Evolutionary conservation across 2,113 vertebrate genomes (phyloP), one percentile per base, ranked within the genome.

Genomic region (Geococcyx californianus): DNA sequence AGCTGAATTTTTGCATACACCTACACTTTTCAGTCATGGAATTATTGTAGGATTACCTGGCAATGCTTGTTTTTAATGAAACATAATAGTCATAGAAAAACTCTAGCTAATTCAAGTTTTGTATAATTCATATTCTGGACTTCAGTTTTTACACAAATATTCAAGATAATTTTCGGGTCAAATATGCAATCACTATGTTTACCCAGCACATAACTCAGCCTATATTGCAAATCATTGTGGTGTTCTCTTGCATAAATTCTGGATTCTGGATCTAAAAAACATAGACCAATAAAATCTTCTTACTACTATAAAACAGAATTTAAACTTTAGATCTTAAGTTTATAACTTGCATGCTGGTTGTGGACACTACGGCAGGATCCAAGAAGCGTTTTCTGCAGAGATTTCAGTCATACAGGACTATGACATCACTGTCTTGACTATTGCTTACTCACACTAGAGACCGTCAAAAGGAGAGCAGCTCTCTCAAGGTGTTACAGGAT

Each of bases 91-190:
- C 38, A 44, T 54, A 60, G 28, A 56, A 87, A 93, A 87, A 55
- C 1, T 59, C 15, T 11, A 38, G 7, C 3, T 78, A 16, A 63
- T 40, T 45, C 3, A 8, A 11, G 1, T 34, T 64, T 72, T 21
- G 51, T 18, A 3, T 17, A 63, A 72, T 78, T 87, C 23, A 17
- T 14, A 56, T 59, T 62, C 60, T 67, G n/a, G 34, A 34, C 3
- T 38, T 68, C 1, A 1, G 11, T 33, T 82, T n/a, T 82, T 49
- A 33, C 1, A 3, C 16, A 24, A 66, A n/a, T 3, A 45, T 1
- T 51, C 7, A 31, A 49, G 10, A 8, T 25, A 3, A 4, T 47
- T 54, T 76, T 81, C 1, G 1, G 29, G 34, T n/a, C 4, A 67
- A 54, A 77, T 25, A 55, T 38, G 3, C 2, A 51, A 33, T 24